Percentiles rank a stretch among this genome's conserved stretches.
phyloP scores from a whole-genome alignment of 2,888 invertebrate genomes.

The Stramonita haemastoma region DNA sequence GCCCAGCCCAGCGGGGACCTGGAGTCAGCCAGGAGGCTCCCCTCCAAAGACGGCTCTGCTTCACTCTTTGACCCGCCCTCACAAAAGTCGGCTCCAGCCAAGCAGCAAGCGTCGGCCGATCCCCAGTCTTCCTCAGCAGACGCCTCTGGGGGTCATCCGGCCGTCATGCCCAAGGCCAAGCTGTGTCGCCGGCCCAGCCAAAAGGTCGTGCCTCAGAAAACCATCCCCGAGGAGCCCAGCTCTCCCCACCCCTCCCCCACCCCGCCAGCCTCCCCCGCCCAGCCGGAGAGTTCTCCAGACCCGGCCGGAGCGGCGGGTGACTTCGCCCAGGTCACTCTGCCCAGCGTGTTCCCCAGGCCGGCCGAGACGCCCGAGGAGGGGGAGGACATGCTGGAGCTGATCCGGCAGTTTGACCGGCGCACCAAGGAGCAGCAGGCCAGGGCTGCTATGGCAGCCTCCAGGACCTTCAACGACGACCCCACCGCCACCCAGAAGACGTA shows the following conservation, averaged over 20 bases:
- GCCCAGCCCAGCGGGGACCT: background rate
- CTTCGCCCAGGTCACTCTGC: background rate
- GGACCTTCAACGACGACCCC: conserved; percentile 24
- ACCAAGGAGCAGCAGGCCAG: background rate
- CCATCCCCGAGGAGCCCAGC: conserved; percentile 4
- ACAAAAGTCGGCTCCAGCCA: background rate
- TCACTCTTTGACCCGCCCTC: background rate
- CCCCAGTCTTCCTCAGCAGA: background rate
- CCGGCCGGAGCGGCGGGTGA: background rate
- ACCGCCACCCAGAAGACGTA: conserved; percentile 49
- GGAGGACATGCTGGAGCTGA: background rate
- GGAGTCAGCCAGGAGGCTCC: background rate
- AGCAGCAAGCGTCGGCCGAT: background rate
- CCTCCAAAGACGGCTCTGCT: background rate
- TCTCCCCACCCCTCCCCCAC: background rate
- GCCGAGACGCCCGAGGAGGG: background rate
- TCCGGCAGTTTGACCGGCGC: background rate
- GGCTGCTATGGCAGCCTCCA: background rate
- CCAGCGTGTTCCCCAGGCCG: background rate
- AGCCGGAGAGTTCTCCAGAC: background rate
- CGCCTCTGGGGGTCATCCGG: background rate
- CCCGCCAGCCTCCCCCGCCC: background rate
- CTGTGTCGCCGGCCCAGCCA: conserved; percentile 18
- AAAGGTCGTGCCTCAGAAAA: conserved; percentile 15
- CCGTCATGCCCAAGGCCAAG: conserved; percentile 20